Base-by-base conservation (phyloP, 1,140 invertebrate species). In the Hyles vespertilio region DNA sequence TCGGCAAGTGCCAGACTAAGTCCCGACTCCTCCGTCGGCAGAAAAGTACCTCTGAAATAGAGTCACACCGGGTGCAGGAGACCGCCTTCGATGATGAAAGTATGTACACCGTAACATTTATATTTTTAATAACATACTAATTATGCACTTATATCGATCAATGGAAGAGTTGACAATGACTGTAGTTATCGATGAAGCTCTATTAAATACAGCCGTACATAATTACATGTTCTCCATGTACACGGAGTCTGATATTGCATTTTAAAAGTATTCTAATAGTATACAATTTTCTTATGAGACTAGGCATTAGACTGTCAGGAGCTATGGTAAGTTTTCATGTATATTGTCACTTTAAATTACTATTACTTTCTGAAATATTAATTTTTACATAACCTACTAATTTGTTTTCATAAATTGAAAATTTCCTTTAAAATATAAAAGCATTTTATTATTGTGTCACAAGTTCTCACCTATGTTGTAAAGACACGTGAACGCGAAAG, bases 21-120 rank as follows among this genome's bases (percentile, higher is more conserved):
- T 94, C 95, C 3, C 91, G 94, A 40, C 91, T 98, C 32, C 89
- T 98, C 40, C 92, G 96, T 49, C 89, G 96, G 46, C 96, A 98
- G 88, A 96, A 96, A 82, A 96, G 95, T 65, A 96, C 95, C 58
- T 94, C 92, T 3, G 93, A 94, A 84, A 93, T 94, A 51, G 93
- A 93, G 81, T 93, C 93, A 44, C 85, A 88, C 55, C 90, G 92
- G 65, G 87, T 92, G 48, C 90, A 90, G 50, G 91, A 92, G 36
- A 77, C 85, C 40, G 90, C 90, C 69, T 90, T 91, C 64, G 93
- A 94, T 59, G 93, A 94, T 88, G 93, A 94, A 91, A 94, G 94
- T 95, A 90, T 94, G 93, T 91, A 40, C 36, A 40, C 36, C 36
- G 36, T 40, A 5, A 40, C 36, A 40, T 40, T 40, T 8, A 40